Base-by-base conservation (phyloP, 2,888 invertebrate species). In the Dryocosmus kuriphilus region DNA sequence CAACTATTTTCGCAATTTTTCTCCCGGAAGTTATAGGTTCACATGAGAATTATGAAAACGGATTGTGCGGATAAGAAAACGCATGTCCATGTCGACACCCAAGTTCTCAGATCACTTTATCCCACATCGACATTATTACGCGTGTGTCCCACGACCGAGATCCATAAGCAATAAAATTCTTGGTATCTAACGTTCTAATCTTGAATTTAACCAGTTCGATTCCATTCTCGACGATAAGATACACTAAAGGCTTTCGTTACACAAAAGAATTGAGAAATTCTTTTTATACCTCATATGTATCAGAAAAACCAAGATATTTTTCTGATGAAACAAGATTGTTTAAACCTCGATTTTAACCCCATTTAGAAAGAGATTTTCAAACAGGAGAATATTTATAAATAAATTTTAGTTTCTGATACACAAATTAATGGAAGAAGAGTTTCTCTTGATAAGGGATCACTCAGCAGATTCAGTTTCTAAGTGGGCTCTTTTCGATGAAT, bases 11-110 rank as follows among this genome's bases (percentile, higher is more conserved):
- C 67, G 46, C 46, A 46, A 67, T 16, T 11, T 11, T 51, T 71
- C 32, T 71, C 71, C 71, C 51, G 71, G 71, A 71, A 71, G 27
- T 67, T 46, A 24, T 67, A 14, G 19, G 51, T 71, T 51, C 51
- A n/a, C 51, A 71, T 30, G 27, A 16, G 27, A 27, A 51, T 51
- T 71, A 30, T n/a, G 51, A 51, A 71, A 71, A 71, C 71, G 71
- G 46, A 51, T 71, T 51, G 51, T 30, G 46, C 30, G 24, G 46
- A 67, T 67, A 67, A 35, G 19, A 7, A 65, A 41, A 67, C 41
- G 41, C 41, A 67, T 35, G 35, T 67, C 38, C n/a, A 24, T 57
- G 57, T 51, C 71, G 46, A 71, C 46, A 71, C 27, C n/a, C 11
- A n/a, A 9, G 27, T 51, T 71, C 71, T 71, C 46, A 71, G 71